Evolutionary conservation across 2,888 invertebrate genomes (phyloP).

Genomic region (Amphipoea oculea): DNA sequence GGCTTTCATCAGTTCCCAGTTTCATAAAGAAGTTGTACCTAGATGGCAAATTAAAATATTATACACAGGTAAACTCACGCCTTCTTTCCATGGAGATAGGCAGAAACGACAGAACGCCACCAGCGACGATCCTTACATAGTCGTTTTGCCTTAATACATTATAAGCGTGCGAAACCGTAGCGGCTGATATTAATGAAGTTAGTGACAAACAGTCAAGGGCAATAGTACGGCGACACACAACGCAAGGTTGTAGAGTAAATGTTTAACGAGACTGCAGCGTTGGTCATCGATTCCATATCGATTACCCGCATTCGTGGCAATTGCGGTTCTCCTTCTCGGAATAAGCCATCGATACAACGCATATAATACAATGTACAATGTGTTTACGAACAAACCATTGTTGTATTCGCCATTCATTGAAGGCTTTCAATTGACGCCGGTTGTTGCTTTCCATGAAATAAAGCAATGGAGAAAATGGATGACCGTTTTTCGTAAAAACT

Average conservation of each 20-base stretch:
- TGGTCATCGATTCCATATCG: slow-evolving; percentile 67
- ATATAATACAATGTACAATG: slow-evolving; percentile 49
- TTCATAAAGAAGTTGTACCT: background rate
- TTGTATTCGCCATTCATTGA: slow-evolving; percentile 58
- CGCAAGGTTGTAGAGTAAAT: slow-evolving; percentile 54
- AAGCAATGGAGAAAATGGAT: slow-evolving; percentile 45
- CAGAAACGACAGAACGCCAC: background rate
- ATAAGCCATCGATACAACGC: slow-evolving; percentile 50
- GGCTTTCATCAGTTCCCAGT: background rate
- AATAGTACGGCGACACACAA: slow-evolving; percentile 18
- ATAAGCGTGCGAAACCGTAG: background rate
- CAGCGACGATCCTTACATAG: background rate
- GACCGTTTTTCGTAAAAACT: slow-evolving; percentile 40
- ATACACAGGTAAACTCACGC: background rate
- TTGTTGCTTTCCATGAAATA: slow-evolving; percentile 46
- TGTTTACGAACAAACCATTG: slow-evolving; percentile 50
- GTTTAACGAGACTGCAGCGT: slow-evolving; percentile 62
- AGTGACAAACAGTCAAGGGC: slow-evolving; percentile 41
- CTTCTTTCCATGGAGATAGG: background rate
- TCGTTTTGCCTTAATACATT: background rate
- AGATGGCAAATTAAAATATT: background rate
- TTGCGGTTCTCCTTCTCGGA: slow-evolving; percentile 62
- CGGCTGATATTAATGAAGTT: slow-evolving; percentile 4
- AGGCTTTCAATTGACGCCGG: slow-evolving; percentile 49
- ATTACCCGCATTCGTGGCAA: slow-evolving; percentile 63